Percentiles rank a stretch among this genome's conserved stretches.
phyloP scores from a whole-genome alignment of 37 sponge, comb jelly and placozoan genomes.

The Chondrosia reniformis region DNA sequence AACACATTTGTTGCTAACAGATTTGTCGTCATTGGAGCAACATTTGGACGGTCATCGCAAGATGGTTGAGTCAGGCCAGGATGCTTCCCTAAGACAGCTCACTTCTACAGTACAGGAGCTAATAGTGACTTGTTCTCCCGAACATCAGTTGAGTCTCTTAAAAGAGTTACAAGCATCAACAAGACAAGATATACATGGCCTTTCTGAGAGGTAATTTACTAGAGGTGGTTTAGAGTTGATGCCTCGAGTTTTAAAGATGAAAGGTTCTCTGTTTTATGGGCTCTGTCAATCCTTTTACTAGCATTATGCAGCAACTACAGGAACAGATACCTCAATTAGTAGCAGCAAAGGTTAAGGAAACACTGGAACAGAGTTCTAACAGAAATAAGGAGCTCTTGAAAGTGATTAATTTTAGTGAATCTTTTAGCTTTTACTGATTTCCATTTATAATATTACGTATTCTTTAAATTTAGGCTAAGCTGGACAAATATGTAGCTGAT shows the following conservation, averaged over 20 bases:
- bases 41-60: constrained; percentile 37
- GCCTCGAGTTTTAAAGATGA: too few species aligned
- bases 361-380: too few species aligned
- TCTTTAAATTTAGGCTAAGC: not conserved
- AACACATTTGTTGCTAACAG: constrained; percentile 17
- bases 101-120: constrained; percentile 7
- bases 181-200: too few species aligned
- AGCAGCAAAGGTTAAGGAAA: constrained; percentile 4
- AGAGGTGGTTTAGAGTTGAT: too few species aligned
- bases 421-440: too few species aligned
- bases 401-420: too few species aligned
- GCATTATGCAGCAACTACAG: not conserved
- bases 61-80: constrained; percentile 1
- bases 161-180: constrained; percentile 24
- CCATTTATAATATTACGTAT: too few species aligned
- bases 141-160: constrained; percentile 24
- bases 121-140: not conserved
- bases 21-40: constrained; percentile 44
- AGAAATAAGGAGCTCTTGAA: too few species aligned
- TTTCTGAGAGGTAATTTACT: too few species aligned
- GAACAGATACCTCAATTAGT: not conserved
- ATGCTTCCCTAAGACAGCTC: constrained; percentile 37
- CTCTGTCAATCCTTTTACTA: too few species aligned
- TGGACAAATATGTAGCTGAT: constrained; percentile 9
- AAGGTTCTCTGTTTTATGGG: too few species aligned